These are phyloP conservation scores for Rhinoderma darwinii DNA, from an alignment of 2,113 vertebrate species.

Conservation along the genomic window DNA sequence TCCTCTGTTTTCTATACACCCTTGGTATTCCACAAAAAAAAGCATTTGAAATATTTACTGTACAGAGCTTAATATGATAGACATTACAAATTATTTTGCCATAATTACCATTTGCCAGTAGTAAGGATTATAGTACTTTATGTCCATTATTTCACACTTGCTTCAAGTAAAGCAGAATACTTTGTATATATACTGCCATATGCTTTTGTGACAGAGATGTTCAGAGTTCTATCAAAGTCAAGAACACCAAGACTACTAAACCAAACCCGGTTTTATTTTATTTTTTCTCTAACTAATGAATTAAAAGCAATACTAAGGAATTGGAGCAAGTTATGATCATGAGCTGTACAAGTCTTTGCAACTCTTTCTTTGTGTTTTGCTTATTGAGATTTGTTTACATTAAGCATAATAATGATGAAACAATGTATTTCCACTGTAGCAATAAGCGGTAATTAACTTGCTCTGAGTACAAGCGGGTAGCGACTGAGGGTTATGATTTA, in stretches of 20 bases:
- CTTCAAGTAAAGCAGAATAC: neutral
- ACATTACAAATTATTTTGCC: neutral
- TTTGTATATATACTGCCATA: neutral
- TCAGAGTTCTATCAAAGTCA: slow-evolving; percentile 8
- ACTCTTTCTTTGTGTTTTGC: slow-evolving; percentile 9
- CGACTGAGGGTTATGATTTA: neutral
- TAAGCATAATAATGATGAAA: slow-evolving; percentile 55
- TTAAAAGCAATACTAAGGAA: neutral
- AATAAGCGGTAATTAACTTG: slow-evolving; percentile 37
- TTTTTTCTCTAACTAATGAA: slow-evolving; percentile 28
- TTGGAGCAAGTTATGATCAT: slow-evolving; percentile 23
- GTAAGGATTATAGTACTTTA: neutral
- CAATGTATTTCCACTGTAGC: slow-evolving; percentile 35
- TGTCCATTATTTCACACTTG: neutral
- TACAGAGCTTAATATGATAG: too few relatives aligned
- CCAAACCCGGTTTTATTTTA: slow-evolving; percentile 4
- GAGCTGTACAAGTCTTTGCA: slow-evolving; percentile 15
- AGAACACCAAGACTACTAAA: neutral
- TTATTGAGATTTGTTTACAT: slow-evolving; percentile 53
- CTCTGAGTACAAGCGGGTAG: neutral
- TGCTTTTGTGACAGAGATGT: neutral
- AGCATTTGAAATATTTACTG: too few relatives aligned
- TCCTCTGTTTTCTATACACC: too few relatives aligned
- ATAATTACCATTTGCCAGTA: neutral
- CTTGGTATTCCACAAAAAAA: too few relatives aligned